Evolutionary conservation across 2,888 invertebrate genomes (phyloP).

Genomic region (Hoplodrina ambigua): DNA sequence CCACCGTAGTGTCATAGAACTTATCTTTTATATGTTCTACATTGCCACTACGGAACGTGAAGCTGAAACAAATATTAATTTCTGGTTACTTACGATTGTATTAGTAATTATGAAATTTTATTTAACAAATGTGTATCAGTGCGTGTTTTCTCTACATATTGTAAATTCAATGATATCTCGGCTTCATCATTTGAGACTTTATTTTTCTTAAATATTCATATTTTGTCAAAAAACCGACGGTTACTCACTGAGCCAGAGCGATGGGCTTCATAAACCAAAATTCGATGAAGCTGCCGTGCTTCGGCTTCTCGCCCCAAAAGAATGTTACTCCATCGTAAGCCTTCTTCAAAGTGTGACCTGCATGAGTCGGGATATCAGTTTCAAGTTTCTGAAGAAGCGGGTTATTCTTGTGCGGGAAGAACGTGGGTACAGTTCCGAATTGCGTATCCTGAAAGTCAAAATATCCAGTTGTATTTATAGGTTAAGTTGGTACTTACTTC

Average conservation of each 20-base stretch:
- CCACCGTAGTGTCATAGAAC: conserved; percentile 96
- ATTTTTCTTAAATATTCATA: too few relatives aligned
- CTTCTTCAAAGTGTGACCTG: conserved; percentile 93
- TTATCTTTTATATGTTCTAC: conserved; percentile 96
- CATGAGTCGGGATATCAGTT: conserved; percentile 94
- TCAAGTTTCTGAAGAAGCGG: conserved; percentile 92
- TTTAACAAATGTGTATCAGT: too few relatives aligned
- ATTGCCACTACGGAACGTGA: conserved; percentile 96
- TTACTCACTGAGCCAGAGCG: conserved; percentile 91
- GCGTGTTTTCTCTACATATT: too few relatives aligned
- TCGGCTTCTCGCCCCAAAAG: conserved; percentile 97
- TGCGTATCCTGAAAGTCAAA: conserved; percentile 93
- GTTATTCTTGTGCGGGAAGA: conserved; percentile 93
- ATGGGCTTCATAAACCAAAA: conserved; percentile 95
- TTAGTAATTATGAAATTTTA: neutral
- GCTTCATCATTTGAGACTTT: too few relatives aligned
- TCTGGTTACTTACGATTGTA: neutral
- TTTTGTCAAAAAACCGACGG: too few relatives aligned
- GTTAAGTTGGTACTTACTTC: neutral
- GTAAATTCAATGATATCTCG: too few relatives aligned
- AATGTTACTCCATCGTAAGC: conserved; percentile 97
- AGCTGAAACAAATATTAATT: conserved; percentile 87
- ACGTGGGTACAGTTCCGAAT: conserved; percentile 95
- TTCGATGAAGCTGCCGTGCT: conserved; percentile 94
- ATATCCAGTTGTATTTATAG: neutral